Percentiles rank a stretch among this genome's conserved stretches.
Conservation (phyloP, 2,113 vertebrate species). For the Charina bottae region DNA sequence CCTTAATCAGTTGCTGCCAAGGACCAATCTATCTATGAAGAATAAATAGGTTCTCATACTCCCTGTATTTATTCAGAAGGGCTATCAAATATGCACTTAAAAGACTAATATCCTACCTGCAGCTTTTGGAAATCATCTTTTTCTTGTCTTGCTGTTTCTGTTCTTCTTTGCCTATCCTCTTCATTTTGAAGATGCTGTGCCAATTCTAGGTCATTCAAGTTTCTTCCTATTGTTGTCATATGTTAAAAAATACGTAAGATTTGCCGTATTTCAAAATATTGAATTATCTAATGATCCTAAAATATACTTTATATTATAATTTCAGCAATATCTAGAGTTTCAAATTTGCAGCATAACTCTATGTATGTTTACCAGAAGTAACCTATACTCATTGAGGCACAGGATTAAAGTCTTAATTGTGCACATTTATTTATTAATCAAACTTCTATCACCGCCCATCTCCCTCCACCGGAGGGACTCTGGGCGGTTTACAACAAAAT, state of each 20-base stretch:
- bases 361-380: background rate
- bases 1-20: background rate
- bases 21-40: background rate
- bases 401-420: background rate
- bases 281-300: background rate
- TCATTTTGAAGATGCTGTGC: conserved; percentile 84
- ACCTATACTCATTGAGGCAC: background rate
- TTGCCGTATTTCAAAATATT: background rate
- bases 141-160: conserved; percentile 76
- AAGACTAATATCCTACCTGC: conserved; percentile 74
- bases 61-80: background rate
- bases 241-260: background rate
- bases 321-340: background rate
- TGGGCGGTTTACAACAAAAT: no score
- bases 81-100: background rate
- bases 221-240: conserved; percentile 53
- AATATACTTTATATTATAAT: background rate
- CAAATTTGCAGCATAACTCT: background rate
- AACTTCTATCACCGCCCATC: no score
- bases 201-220: conserved; percentile 76
- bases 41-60: background rate
- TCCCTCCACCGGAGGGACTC: no score
- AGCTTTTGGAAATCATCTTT: conserved; percentile 86
- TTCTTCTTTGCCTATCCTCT: conserved; percentile 77
- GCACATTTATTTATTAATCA: no score